Evolutionary conservation across 2,113 vertebrate genomes (phyloP), one percentile per base, ranked within the genome.

Genomic region (Himantopus leucocephalus): DNA sequence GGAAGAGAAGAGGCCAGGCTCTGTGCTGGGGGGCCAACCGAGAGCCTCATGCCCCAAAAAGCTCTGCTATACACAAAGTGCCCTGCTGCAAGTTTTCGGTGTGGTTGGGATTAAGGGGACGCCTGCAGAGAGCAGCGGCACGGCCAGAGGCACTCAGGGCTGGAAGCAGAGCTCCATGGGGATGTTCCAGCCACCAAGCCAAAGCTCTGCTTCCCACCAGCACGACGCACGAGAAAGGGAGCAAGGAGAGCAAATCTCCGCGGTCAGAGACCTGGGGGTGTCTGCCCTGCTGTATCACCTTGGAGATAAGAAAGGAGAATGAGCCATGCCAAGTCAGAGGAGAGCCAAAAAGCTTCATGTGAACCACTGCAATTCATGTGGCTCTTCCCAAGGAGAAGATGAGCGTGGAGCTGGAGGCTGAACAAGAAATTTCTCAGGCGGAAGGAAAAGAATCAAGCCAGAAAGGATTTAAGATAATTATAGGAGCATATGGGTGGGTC

Each of bases 191-290:
- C 9, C 78, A 72, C 37, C 17, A 19, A 78, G 45, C 10, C 22
- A 52, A 66, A 59, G 14, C 29, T 30, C 27, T 5, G 5, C 29
- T 56, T 68, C 62, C 56, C 48, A 62, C 27, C 11, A 11, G 8
- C 10, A 34, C 4, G 0, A 62, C 3, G 3, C 22, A 37, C 4
- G 16, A 14, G 39, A 35, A 60, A 27, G 30, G 21, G 30, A 66
- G 20, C 20, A 27, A 27, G 30, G 32, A 62, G 11, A 62, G 30
- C 8, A 68, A 64, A 9, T 2, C 5, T n/a, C 12, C 3, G 1
- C 0, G 18, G 14, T 15, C 35, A 1, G 1, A 52, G 63, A 10
- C 8, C 24, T 34, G 3, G 35, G 63, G 17, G 48, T 15, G 34
- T 6, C 72, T 94, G 45, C 52, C 37, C 66, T 59, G 21, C 88